phyloP scores from a whole-genome alignment of 1,140 invertebrate genomes.

The Bombus haemorrhoidalis region DNA sequence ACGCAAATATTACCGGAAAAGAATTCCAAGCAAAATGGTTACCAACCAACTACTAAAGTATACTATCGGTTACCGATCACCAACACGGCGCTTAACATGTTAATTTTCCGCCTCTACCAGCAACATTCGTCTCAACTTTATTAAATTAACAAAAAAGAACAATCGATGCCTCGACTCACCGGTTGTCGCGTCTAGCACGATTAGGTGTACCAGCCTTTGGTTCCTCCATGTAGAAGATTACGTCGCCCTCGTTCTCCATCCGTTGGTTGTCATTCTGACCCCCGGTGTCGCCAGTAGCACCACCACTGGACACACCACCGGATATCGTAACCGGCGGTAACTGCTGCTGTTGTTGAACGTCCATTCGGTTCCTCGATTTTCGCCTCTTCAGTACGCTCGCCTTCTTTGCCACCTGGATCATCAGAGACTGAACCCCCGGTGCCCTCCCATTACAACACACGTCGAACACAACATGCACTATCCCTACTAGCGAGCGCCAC shows the following conservation, averaged over 20 bases:
- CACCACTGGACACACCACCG: constrained; percentile 58
- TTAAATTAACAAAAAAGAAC: neutral
- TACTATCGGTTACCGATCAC: too few species aligned
- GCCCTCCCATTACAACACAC: constrained; percentile 80
- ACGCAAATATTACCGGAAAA: neutral
- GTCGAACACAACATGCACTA: constrained; percentile 80
- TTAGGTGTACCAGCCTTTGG: constrained; percentile 87
- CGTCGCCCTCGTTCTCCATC: constrained; percentile 86
- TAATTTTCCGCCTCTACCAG: neutral
- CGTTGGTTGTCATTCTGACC: constrained; percentile 73
- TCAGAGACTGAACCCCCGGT: constrained; percentile 85
- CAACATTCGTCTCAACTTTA: neutral
- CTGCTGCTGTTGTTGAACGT: constrained; percentile 77
- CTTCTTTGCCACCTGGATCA: constrained; percentile 89
- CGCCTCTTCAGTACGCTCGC: constrained; percentile 88
- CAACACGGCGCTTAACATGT: neutral
- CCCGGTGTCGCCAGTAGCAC: constrained; percentile 32
- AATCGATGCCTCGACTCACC: constrained; percentile 68
- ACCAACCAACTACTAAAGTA: too few species aligned
- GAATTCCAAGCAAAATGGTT: neutral
- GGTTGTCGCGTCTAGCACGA: constrained; percentile 84
- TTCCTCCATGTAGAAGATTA: constrained; percentile 89
- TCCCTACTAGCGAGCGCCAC: constrained; percentile 66
- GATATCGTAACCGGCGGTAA: constrained; percentile 64
- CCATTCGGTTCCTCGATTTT: constrained; percentile 88